A percentile compares a stretch with the other conserved stretches of the same genome.
Conservation (phyloP, 1,140 invertebrate genomes). For the Brachionus calyciflorus region DNA sequence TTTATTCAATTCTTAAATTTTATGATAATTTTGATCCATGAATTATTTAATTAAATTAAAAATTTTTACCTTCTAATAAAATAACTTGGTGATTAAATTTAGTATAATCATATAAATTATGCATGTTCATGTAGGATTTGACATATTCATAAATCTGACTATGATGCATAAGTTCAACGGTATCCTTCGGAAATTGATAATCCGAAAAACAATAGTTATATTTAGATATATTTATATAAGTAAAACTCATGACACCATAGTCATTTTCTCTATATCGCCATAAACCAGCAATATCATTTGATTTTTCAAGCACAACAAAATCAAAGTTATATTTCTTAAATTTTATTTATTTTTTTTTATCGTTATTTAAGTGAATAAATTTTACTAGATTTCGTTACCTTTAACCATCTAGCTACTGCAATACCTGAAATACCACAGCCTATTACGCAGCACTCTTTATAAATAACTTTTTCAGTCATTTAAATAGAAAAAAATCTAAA, state of each 20-base stretch:
- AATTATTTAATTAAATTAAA: no score
- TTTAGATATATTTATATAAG: slow-evolving; percentile 59
- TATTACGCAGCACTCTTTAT: no score
- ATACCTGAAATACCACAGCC: no score
- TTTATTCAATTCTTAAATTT: not conserved
- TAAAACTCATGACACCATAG: slow-evolving; percentile 59
- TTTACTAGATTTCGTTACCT: no score
- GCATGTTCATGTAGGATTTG: slow-evolving; percentile 34
- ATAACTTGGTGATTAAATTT: slow-evolving; percentile 38
- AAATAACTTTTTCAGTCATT: no score
- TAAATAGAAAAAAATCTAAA: no score
- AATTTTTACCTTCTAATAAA: slow-evolving; percentile 22
- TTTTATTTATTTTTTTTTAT: no score
- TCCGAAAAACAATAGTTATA: slow-evolving; percentile 59
- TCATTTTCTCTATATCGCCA: slow-evolving; percentile 57
- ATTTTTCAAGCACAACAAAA: slow-evolving; percentile 52
- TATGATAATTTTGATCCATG: no score
- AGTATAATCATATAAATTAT: not conserved
- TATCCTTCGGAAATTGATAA: slow-evolving; percentile 55
- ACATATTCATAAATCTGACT: slow-evolving; percentile 38
- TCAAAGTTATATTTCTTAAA: slow-evolving; percentile 49
- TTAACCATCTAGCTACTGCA: no score
- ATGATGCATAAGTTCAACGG: slow-evolving; percentile 45
- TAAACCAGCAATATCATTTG: slow-evolving; percentile 55
- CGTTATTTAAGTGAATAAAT: no score